phyloP scores from a whole-genome alignment of 2,797 vertebrate genomes.

The Acropternis orthonyx region DNA sequence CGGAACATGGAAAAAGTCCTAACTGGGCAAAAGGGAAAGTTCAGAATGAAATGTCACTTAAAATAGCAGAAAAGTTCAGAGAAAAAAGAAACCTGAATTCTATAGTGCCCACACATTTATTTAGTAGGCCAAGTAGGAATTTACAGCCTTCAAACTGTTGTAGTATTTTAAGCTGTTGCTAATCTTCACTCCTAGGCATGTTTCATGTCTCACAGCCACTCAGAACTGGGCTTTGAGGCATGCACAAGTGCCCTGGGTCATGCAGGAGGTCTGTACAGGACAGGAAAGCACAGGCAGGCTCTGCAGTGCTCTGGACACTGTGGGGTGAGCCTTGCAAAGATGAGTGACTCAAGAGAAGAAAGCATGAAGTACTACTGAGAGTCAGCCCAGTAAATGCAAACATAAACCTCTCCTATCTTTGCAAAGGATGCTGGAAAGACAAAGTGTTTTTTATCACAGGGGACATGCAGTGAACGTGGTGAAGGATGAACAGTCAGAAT shows the following conservation, averaged over 20 bases:
- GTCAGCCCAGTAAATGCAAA: rapidly evolving
- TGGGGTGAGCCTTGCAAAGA: neutral
- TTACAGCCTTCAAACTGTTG: neutral
- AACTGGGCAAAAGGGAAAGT: neutral
- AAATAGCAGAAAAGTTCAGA: neutral
- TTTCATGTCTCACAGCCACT: neutral
- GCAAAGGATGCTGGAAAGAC: neutral
- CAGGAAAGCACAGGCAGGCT: neutral
- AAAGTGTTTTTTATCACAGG: neutral
- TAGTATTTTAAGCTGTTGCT: neutral
- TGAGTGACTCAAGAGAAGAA: neutral
- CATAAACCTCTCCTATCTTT: neutral
- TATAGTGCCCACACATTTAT: neutral
- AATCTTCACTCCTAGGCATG: neutral
- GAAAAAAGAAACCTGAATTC: neutral
- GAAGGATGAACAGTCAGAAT: neutral
- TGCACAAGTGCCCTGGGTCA: neutral
- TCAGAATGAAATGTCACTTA: neutral
- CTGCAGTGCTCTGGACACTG: neutral
- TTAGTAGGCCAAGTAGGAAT: neutral
- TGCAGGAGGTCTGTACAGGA: neutral
- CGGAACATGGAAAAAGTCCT: neutral
- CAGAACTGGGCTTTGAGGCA: neutral
- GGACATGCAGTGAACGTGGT: rapidly evolving
- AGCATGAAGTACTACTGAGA: neutral